Evolutionary conservation across 37 sponge, comb jelly and placozoan species (phyloP), one percentile per base, ranked within the genome.

Genomic region (Cliona cf. orientalis): DNA sequence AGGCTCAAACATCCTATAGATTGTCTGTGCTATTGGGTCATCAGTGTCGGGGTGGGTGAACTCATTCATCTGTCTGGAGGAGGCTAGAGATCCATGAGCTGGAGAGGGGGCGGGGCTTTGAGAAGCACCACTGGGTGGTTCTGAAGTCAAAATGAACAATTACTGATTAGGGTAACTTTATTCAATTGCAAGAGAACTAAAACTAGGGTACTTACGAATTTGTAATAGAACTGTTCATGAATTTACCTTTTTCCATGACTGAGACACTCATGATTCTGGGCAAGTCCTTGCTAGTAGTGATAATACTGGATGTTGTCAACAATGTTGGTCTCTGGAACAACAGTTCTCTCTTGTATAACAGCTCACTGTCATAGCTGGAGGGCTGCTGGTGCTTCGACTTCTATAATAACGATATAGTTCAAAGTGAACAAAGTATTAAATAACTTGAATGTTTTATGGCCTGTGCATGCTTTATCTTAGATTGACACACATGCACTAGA

Each of bases 1-100:
- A 1, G 76, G 82, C 34, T 86, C 88, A 0, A 92, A 42, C 92
- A 92, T 84, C 80, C 76, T 92, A 45, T 64, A 67, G 32, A 92
- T 57, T 23, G 92, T 84, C 38, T 84, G 84, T 1, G 84, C 72
- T 2, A 92, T 77, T 41, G 85, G 88, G 59, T 92, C 81, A 26
- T 75, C 76, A 7, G 76, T 59, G 57, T 87, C 81, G 19, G 75
- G 69, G 2, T 72, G 71, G 64, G 25, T 63, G 63, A 72, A 72
- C 3, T 45, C 34, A 37, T 62, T 64, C 0, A 62, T 2, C 44
- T 62, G 57, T 31, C 26, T 60, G 66, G 58, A 58, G 61, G 76
- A 49, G 71, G 59, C 22, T 25, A 29, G 14, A 41, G 25, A 0
- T 53, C 32, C 56, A 64, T 26, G 45, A 61, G 33, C 44, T 25